phyloP scores from a whole-genome alignment of 2,797 vertebrate species.

The Micrastur ruficollis region DNA sequence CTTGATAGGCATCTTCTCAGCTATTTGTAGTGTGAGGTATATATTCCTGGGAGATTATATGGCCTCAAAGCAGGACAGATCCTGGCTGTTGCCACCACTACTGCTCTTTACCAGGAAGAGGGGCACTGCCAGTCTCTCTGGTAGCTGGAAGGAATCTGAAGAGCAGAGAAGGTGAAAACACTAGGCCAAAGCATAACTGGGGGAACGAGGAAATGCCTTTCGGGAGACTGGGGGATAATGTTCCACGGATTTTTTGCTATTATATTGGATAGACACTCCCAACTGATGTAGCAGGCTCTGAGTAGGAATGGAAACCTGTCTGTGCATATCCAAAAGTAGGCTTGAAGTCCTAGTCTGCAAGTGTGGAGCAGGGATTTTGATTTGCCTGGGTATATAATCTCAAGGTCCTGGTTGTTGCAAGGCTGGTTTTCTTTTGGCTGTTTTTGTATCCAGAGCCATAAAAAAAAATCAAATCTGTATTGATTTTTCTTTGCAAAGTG shows the following conservation, averaged over 20 bases:
- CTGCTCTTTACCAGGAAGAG: background rate
- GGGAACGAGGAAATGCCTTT: background rate
- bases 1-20: background rate
- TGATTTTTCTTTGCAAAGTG: background rate
- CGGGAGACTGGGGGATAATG: background rate
- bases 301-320: background rate
- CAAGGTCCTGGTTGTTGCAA: background rate
- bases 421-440: background rate
- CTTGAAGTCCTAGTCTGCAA: background rate
- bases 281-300: background rate
- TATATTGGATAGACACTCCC: background rate
- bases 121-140: background rate
- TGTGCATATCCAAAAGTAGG: background rate
- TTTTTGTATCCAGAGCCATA: background rate
- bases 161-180: background rate
- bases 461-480: background rate
- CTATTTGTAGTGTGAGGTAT: background rate
- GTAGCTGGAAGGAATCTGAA: background rate
- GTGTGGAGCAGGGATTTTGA: background rate
- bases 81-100: background rate
- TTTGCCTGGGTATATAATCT: background rate
- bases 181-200: background rate
- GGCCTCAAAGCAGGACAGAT: background rate
- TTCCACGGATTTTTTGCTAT: background rate
- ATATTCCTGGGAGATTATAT: background rate